Percentiles rank a stretch among this genome's conserved stretches.
phyloP scores from a whole-genome alignment of 2,888 invertebrate genomes.

The Xestia ashworthii region DNA sequence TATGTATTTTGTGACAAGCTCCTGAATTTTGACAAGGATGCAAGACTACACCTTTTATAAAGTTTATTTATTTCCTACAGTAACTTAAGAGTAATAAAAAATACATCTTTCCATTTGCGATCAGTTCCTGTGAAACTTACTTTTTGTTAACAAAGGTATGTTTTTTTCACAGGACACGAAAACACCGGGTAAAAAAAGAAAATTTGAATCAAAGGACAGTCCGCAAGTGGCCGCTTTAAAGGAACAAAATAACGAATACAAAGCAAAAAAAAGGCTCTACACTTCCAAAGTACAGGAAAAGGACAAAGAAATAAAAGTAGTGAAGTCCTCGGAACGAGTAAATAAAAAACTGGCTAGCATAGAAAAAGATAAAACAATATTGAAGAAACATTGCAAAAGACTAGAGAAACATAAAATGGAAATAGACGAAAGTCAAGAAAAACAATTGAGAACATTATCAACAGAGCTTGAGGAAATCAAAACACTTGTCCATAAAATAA shows the following conservation, averaged over 20 bases:
- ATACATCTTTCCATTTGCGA: no score
- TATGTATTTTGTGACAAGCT: no score
- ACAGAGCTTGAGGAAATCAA: slow-evolving; percentile 4
- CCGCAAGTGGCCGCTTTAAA: not conserved
- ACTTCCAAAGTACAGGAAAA: not conserved
- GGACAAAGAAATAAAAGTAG: not conserved
- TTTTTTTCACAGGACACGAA: slow-evolving; percentile 33
- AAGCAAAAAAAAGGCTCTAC: not conserved
- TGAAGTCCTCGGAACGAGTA: not conserved
- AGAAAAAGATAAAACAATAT: not conserved
- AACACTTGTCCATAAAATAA: slow-evolving; percentile 2
- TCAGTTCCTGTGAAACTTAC: not conserved
- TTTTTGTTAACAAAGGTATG: not conserved
- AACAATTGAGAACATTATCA: not conserved
- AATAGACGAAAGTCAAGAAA: slow-evolving; percentile 1
- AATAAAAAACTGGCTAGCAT: not conserved
- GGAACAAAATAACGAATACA: not conserved
- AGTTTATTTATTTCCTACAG: no score
- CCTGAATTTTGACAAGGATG: no score
- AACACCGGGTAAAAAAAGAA: slow-evolving; percentile 30
- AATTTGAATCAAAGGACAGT: slow-evolving; percentile 9
- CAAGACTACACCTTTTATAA: no score
- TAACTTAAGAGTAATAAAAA: no score
- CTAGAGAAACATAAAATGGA: not conserved
- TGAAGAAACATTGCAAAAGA: no score